Base-by-base conservation (phyloP, 2,888 invertebrate genomes). In the Byasa hedistus region DNA sequence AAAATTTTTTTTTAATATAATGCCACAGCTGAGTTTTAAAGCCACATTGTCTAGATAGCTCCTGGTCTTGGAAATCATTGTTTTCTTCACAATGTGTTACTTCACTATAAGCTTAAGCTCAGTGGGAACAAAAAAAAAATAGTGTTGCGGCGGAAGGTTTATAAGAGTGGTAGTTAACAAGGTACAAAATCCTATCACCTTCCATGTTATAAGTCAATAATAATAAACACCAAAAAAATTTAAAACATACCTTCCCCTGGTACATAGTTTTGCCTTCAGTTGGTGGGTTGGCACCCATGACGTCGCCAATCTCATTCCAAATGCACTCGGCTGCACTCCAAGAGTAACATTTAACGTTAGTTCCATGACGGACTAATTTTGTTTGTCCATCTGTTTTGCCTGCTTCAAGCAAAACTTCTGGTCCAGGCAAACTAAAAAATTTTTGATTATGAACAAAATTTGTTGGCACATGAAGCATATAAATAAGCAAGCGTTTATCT, bases 231-330 rank as follows among this genome's bases (percentile, higher is more conserved):
- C 7, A n/a, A 54, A 36, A 7, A n/a, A 56, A n/a, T 48, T n/a
- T 22, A 8, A 54, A 54, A 54, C 76, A 69, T 77, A 95, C 95
- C 91, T 96, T 95, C 73, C 98, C 98, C 79, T 98, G 96, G 79
- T 93, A 94, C 77, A 96, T 89, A 8, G 95, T 95, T 85, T 97
- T 98, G 27, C 96, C 96, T 72, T 95, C 94, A 0, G 93, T 93
- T 3, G 95, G 94, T 0, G 94, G 94, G 19, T 93, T 91, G 12
- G 94, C 94, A 0, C 98, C 98, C 78, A 97, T 94, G 3, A 98
- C 97, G 80, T 98, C 97, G 0, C 98, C 98, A 21, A 98, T 91
- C 82, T 96, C 95, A 68, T 94, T 94, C 98, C 98, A 99, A 54
- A 94, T 92, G 61, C 92, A 86, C 55, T 89, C 92, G 48, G 87